These are phyloP conservation scores for Coptodon rendalli DNA, from an alignment of 2,113 vertebrate genomes.

Conservation along the genomic window DNA sequence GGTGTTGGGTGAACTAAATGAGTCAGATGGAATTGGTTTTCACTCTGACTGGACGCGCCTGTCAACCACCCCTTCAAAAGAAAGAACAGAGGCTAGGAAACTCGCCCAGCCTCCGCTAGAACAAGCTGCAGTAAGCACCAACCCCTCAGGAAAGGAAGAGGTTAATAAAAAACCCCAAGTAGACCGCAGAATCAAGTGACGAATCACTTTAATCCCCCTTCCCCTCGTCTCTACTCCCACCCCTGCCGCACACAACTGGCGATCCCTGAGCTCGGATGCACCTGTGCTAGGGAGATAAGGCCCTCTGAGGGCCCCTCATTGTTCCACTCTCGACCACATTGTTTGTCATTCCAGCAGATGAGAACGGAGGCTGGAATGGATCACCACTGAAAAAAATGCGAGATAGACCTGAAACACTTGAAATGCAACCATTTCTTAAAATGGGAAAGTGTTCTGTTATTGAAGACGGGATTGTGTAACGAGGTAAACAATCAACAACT, in stretches of 20 bases:
- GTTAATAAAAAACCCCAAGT: constrained; percentile 32
- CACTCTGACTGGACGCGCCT: constrained; percentile 2
- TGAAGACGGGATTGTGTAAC: background rate
- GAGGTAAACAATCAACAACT: background rate
- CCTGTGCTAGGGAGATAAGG: constrained; percentile 78
- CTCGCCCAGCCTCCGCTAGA: background rate
- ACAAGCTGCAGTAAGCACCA: background rate
- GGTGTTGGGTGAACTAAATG: constrained; percentile 27
- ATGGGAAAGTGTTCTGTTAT: background rate
- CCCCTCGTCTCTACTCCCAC: constrained; percentile 27
- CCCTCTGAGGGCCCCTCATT: constrained; percentile 69
- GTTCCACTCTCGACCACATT: constrained; percentile 69
- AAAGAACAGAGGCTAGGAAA: background rate
- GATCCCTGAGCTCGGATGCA: constrained; percentile 73
- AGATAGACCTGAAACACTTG: background rate
- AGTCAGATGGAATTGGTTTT: constrained; percentile 22
- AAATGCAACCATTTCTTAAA: background rate
- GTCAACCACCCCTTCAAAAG: background rate
- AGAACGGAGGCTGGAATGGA: constrained; percentile 46
- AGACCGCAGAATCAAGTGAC: constrained; percentile 56
- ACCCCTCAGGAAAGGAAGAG: constrained; percentile 19
- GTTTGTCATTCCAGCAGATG: constrained; percentile 74
- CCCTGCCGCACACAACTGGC: constrained; percentile 38
- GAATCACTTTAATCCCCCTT: constrained; percentile 64
- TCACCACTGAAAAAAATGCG: constrained; percentile 54